Conservation (phyloP, 2,113 vertebrate genomes). For the Oryzias curvinotus region DNA sequence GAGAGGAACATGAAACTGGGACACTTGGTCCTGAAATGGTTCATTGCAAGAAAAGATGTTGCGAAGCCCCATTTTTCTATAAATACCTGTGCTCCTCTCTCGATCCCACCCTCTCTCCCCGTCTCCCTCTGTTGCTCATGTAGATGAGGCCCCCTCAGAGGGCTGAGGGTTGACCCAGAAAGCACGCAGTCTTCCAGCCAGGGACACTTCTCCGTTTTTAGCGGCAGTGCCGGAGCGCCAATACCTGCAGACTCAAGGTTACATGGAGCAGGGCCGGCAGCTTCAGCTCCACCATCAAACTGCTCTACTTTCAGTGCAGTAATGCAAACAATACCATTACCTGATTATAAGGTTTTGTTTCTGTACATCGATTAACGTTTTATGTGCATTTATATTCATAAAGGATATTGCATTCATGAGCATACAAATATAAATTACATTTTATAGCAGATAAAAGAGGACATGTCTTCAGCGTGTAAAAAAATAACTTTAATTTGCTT, state of each 20-base stretch:
- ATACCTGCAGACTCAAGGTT: slow-evolving; percentile 60
- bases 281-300: neutral
- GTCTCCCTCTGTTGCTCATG: slow-evolving; percentile 64
- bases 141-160: slow-evolving; percentile 72
- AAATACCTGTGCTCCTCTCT: slow-evolving; percentile 74
- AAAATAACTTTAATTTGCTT: slow-evolving; percentile 70
- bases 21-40: slow-evolving; percentile 79
- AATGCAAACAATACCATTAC: neutral
- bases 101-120: slow-evolving; percentile 55
- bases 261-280: slow-evolving; percentile 8
- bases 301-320: neutral
- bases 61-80: slow-evolving; percentile 84
- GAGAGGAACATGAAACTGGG: slow-evolving; percentile 75
- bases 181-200: slow-evolving; percentile 62
- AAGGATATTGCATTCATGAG: too few species aligned
- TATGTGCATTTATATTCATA: neutral
- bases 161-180: slow-evolving; percentile 82
- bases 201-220: slow-evolving; percentile 73
- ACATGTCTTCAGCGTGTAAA: slow-evolving; percentile 9
- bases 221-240: slow-evolving; percentile 39
- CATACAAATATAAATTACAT: neutral
- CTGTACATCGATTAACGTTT: neutral
- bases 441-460: neutral
- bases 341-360: neutral
- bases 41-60: slow-evolving; percentile 80